Conservation (phyloP, 2,113 vertebrate species). For the Leuciscus idus region DNA sequence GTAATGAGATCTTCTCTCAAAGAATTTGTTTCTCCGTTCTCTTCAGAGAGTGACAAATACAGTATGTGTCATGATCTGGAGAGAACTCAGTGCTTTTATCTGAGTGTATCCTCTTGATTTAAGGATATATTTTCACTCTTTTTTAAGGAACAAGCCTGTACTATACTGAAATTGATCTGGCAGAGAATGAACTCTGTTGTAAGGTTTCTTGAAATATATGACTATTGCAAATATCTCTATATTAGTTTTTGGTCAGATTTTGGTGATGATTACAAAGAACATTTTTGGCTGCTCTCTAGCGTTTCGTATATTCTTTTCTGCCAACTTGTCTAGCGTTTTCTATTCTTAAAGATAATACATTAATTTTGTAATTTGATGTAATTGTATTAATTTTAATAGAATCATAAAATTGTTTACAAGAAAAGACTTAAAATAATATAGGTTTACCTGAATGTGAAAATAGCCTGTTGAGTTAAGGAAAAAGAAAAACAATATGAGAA, state of each 20-base stretch:
- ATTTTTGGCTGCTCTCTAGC: not conserved
- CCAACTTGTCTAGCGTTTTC: not conserved
- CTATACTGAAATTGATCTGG: not conserved
- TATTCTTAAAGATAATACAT: not conserved
- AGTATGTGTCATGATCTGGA: not conserved
- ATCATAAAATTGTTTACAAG: too few species aligned
- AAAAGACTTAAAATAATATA: too few species aligned
- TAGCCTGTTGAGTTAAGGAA: too few species aligned
- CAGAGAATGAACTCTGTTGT: not conserved
- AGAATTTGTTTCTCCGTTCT: not conserved
- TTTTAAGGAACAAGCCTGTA: not conserved
- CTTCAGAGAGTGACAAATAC: not conserved
- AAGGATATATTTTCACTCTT: not conserved
- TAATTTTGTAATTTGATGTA: not conserved
- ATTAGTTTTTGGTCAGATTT: not conserved
- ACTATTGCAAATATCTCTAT: too few species aligned
- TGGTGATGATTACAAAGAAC: not conserved
- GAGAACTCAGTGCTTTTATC: not conserved
- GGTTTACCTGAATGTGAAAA: too few species aligned
- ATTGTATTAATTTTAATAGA: too few species aligned
- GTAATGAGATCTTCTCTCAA: not conserved
- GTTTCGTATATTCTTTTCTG: not conserved
- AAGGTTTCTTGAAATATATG: too few species aligned
- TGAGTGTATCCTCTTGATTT: not conserved
- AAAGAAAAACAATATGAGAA: too few species aligned